Conservation (phyloP, 1,140 invertebrate genomes). For the Steinernema feltiae region DNA sequence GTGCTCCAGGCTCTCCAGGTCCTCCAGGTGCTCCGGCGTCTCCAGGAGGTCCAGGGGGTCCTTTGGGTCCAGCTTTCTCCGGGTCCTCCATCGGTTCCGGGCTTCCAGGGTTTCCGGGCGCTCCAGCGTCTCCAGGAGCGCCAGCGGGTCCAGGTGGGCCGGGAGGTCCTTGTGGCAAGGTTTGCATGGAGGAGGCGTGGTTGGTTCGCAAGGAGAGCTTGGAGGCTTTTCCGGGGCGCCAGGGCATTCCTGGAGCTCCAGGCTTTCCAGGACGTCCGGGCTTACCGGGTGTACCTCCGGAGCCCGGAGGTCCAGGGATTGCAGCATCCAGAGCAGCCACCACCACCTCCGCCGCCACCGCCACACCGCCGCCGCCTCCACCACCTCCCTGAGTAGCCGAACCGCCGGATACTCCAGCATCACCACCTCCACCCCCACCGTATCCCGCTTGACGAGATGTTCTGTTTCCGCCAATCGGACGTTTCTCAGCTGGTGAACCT, state of each 20-base stretch:
- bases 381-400: background rate
- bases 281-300: constrained; percentile 31
- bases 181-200: constrained; percentile 34
- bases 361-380: constrained; percentile 23
- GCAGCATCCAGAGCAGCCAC: background rate
- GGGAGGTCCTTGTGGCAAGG: constrained; percentile 30
- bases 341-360: constrained; percentile 20
- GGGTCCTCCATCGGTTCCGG: constrained; percentile 29
- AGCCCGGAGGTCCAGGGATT: constrained; percentile 1
- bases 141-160: constrained; percentile 34
- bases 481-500: constrained; percentile 37
- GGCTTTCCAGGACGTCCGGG: constrained; percentile 38
- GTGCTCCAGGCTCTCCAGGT: constrained; percentile 28
- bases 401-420: constrained; percentile 22
- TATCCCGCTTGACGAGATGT: constrained; percentile 39
- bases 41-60: constrained; percentile 26
- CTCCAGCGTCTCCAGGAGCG: constrained; percentile 28
- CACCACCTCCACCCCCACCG: constrained; percentile 34
- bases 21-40: constrained; percentile 29
- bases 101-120: constrained; percentile 24
- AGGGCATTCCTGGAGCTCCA: constrained; percentile 39
- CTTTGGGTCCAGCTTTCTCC: constrained; percentile 32
- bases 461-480: constrained; percentile 29
- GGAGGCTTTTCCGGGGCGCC: constrained; percentile 34
- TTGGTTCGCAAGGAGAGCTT: constrained; percentile 34